Evolutionary conservation across 2,888 invertebrate species (phyloP), one percentile per base, ranked within the genome.

Genomic region (Timema cristinae): DNA sequence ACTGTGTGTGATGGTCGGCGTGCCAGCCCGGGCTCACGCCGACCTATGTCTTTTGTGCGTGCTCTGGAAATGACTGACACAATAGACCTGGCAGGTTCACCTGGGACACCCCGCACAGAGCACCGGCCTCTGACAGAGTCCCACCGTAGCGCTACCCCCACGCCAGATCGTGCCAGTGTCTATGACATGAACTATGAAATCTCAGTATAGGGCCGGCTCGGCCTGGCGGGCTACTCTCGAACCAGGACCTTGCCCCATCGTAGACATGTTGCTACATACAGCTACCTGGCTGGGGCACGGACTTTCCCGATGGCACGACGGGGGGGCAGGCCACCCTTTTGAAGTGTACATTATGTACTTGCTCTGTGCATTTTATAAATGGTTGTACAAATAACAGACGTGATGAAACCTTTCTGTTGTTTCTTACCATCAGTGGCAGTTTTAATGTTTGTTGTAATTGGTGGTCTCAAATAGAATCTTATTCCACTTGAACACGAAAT

Each of bases 131-230:
- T 72, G 49, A 71, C 70, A 6, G 76, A 76, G 51, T 59, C 73
- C 13, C 81, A 81, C 68, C 78, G 84, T 75, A 83, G 86, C 48
- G 85, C 85, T 13, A 85, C 88, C 68, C 86, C 88, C 54, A 89
- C 92, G 15, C 91, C 93, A 68, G 94, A 94, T 83, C 90, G 94
- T 79, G 91, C 92, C 79, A 94, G 94, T 83, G 92, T 94, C 77
- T 95, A 95, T 84, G 95, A 95, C 83, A 94, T 94, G 91, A 95
- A 94, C 86, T 95, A 95, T 84, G 95, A 95, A 84, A 95, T 95
- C 85, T 94, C 94, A 78, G 95, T 95, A 87, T 95, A 92, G 93
- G 85, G 80, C 78, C 80, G 76, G 75, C 75, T 75, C 72, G 75
- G 74, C 73, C 71, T 72, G 51, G 56, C 71, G 72, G 56, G 72